These are phyloP conservation scores for Pipra filicauda DNA, from an alignment of 2,113 vertebrate species.

Conservation along the genomic window DNA sequence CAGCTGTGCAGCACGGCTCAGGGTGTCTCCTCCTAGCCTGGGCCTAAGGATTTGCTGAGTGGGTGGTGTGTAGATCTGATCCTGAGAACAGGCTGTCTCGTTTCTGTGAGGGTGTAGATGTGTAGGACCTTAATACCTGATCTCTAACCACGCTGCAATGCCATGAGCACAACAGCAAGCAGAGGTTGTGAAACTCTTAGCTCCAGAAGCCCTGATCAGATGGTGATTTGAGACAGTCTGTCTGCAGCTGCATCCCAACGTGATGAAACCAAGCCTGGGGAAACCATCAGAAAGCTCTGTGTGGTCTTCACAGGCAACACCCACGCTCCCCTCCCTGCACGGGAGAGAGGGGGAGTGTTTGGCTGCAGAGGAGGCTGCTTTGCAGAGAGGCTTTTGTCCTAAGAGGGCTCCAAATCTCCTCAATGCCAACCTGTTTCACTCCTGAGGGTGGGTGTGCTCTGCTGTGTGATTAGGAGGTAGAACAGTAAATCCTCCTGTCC, in stretches of 20 bases:
- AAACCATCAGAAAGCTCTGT: background rate
- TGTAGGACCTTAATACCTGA: background rate
- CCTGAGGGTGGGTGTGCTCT: background rate
- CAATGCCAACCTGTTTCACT: background rate
- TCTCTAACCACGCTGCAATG: background rate
- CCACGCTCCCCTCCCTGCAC: background rate
- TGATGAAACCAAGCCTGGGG: background rate
- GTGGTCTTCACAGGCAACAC: background rate
- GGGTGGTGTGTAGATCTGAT: background rate
- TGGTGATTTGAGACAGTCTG: background rate
- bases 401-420: background rate
- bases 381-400: background rate
- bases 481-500: slow-evolving; percentile 1
- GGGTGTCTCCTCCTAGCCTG: background rate
- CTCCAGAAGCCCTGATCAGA: background rate
- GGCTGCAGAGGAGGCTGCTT: background rate
- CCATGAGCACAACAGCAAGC: background rate
- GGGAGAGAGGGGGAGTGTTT: background rate
- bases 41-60: background rate
- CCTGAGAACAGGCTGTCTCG: background rate
- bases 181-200: background rate
- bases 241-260: background rate
- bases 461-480: background rate
- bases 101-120: background rate
- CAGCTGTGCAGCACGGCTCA: background rate